Conservation (phyloP, 2,113 vertebrate genomes). For the Struthio camelus region DNA sequence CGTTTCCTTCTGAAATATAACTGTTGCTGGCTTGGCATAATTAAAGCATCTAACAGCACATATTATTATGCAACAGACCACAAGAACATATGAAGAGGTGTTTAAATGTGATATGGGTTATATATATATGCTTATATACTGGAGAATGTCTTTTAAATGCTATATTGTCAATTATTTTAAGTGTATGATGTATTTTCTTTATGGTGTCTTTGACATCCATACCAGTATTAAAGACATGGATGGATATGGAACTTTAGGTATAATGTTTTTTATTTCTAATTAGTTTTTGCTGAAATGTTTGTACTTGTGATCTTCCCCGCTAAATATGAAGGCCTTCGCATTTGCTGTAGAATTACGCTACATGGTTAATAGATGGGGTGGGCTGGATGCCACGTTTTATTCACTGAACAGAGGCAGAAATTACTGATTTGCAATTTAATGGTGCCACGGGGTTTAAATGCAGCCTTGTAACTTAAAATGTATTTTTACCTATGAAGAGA, state of each 20-base stretch:
- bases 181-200: constrained; percentile 8
- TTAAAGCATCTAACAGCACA: not conserved
- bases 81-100: not conserved
- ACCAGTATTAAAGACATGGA: not conserved
- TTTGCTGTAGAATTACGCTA: not conserved
- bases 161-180: not conserved
- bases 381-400: not conserved
- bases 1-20: not conserved
- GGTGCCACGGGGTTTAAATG: not conserved
- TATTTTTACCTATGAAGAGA: constrained; percentile 7
- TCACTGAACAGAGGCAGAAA: not conserved
- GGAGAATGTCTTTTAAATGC: constrained; percentile 3
- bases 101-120: not conserved
- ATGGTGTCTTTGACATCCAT: not conserved
- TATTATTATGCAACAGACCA: not conserved
- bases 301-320: not conserved
- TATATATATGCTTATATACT: not conserved
- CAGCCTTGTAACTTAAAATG: not conserved
- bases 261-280: not conserved
- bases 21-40: not conserved
- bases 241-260: not conserved
- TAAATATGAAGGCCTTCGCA: not conserved
- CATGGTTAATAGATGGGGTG: not conserved
- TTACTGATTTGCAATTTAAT: not conserved
- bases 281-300: not conserved